phyloP scores from a whole-genome alignment of 2,113 vertebrate species.

The Calidris pugnax region DNA sequence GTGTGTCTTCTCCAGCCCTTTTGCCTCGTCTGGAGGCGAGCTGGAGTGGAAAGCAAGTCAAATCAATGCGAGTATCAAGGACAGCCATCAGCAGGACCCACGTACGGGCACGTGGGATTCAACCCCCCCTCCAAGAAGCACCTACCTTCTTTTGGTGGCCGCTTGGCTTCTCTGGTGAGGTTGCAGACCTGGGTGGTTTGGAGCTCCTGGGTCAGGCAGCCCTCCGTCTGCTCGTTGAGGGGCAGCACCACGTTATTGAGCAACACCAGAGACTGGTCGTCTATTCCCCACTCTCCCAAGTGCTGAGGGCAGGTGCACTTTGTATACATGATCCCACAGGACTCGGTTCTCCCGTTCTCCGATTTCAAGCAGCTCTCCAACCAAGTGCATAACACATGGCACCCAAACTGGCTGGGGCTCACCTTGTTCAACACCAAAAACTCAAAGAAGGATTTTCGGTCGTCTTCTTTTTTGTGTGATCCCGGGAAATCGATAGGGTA shows the following conservation, averaged over 20 bases:
- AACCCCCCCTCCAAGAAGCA: conserved; percentile 37
- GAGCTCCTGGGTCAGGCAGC: conserved; percentile 95
- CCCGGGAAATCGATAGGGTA: conserved; percentile 90
- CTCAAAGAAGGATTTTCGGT: conserved; percentile 95
- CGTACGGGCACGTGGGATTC: not conserved
- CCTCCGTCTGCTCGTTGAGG: conserved; percentile 97
- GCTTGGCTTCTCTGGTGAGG: conserved; percentile 93
- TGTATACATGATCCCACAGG: conserved; percentile 97
- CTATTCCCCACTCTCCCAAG: conserved; percentile 90
- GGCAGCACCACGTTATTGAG: conserved; percentile 98
- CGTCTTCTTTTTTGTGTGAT: conserved; percentile 91
- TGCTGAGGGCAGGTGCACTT: conserved; percentile 99
- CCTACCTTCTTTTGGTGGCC: conserved; percentile 98
- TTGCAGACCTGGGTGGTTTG: conserved; percentile 97
- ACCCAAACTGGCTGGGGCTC: conserved; percentile 98
- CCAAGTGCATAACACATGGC: conserved; percentile 97
- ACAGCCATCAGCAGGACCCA: not conserved
- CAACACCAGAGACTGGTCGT: conserved; percentile 93
- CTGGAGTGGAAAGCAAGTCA: not conserved
- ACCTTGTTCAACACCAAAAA: conserved; percentile 99
- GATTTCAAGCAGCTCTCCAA: conserved; percentile 97
- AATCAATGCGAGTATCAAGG: not conserved
- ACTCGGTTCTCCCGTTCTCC: conserved; percentile 92
- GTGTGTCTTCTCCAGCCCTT: conserved; percentile 4
- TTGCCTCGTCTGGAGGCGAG: not conserved